Conservation (phyloP, 2,888 invertebrate species). For the Ommatoiulus sabulosus region DNA sequence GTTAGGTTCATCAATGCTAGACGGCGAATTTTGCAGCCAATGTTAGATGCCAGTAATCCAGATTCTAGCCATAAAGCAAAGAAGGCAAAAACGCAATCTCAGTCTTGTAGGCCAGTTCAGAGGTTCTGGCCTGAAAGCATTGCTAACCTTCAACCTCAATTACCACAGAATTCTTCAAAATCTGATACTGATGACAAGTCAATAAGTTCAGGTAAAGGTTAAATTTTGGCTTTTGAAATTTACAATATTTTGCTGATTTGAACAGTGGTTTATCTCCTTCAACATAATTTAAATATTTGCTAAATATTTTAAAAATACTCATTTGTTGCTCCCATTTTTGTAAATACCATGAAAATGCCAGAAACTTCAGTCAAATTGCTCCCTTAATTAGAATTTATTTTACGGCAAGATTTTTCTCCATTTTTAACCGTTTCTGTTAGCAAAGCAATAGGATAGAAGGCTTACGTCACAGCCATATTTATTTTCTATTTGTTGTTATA, state of each 20-base stretch:
- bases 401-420: too few species aligned
- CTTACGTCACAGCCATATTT: too few species aligned
- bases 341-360: too few species aligned
- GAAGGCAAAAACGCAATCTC: slow-evolving; percentile 69
- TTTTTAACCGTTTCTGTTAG: too few species aligned
- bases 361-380: too few species aligned
- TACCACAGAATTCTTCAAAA: slow-evolving; percentile 55
- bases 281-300: too few species aligned
- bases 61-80: slow-evolving; percentile 68
- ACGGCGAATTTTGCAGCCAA: slow-evolving; percentile 89
- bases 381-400: too few species aligned
- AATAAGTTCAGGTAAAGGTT: slow-evolving; percentile 47
- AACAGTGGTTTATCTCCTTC: not conserved
- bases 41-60: slow-evolving; percentile 79
- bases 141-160: slow-evolving; percentile 66
- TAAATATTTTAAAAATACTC: too few species aligned
- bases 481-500: too few species aligned
- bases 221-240: not conserved
- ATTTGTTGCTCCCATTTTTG: too few species aligned
- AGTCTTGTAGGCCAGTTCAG: slow-evolving; percentile 73
- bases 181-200: slow-evolving; percentile 52
- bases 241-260: not conserved
- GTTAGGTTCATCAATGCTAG: slow-evolving; percentile 88
- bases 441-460: too few species aligned
- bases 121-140: slow-evolving; percentile 82